These are phyloP conservation scores for Eulemur albifrons DNA, from an alignment of 2,797 vertebrate genomes.

Conservation along the genomic window DNA sequence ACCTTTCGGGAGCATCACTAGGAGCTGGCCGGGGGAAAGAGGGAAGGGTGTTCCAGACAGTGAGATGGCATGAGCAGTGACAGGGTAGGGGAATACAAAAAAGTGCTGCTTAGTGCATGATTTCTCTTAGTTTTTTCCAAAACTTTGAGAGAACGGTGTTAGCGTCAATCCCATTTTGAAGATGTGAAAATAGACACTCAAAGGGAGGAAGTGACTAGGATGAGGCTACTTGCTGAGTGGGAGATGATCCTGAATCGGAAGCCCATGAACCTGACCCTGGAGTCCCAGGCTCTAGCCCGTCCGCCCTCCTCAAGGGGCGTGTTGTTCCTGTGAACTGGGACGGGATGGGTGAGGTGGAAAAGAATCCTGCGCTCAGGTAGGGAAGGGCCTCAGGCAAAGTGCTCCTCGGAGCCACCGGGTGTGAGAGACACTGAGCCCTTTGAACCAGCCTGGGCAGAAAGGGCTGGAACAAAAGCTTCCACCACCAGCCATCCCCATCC, in stretches of 20 bases:
- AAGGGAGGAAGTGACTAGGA: neutral
- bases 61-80: no score
- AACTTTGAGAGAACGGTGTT: neutral
- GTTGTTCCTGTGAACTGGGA: neutral
- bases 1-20: no score
- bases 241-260: neutral
- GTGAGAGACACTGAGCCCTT: neutral
- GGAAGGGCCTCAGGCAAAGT: neutral
- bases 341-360: neutral
- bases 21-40: neutral
- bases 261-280: neutral
- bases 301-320: no score
- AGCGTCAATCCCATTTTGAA: neutral
- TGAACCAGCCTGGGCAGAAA: neutral
- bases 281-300: neutral
- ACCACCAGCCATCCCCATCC: neutral
- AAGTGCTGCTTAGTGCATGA: accelerated
- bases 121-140: neutral
- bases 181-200: neutral
- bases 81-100: neutral
- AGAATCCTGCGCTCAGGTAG: neutral
- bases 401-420: neutral
- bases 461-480: neutral
- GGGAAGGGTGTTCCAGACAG: neutral
- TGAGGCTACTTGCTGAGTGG: neutral